Conservation (phyloP, 2,888 invertebrate genomes). For the Euproctis similis region DNA sequence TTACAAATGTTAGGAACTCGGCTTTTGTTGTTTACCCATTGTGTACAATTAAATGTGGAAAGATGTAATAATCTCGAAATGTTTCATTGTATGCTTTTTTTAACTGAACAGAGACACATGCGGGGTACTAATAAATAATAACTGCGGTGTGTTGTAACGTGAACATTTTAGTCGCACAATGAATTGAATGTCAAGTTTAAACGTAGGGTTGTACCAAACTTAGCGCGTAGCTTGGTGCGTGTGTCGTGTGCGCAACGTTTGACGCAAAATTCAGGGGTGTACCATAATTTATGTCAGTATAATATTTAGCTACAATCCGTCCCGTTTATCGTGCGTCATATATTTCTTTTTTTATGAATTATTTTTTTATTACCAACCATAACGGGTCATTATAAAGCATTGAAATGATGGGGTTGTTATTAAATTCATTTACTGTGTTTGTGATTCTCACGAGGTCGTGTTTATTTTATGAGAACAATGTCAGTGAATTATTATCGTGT, state of each 20-base stretch:
- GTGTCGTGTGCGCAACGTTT: constrained; percentile 51
- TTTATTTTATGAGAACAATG: constrained; percentile 29
- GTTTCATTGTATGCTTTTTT: constrained; percentile 68
- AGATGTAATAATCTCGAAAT: constrained; percentile 72
- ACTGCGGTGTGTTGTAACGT: constrained; percentile 35
- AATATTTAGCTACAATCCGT: constrained; percentile 69
- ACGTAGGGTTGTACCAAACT: constrained; percentile 63
- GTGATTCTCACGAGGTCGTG: constrained; percentile 62
- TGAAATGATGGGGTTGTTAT: constrained; percentile 52
- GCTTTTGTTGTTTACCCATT: constrained; percentile 68
- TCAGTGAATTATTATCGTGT: constrained; percentile 8
- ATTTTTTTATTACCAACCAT: constrained; percentile 62
- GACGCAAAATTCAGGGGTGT: constrained; percentile 70
- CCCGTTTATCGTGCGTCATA: constrained; percentile 57
- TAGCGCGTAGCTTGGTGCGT: constrained; percentile 61
- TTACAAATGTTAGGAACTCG: constrained; percentile 54
- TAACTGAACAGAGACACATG: constrained; percentile 57
- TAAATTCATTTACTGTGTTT: constrained; percentile 62
- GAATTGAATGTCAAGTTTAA: constrained; percentile 68
- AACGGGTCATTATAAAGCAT: constrained; percentile 64
- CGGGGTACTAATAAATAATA: constrained; percentile 68
- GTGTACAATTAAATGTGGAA: constrained; percentile 72
- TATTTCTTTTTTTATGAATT: constrained; percentile 61
- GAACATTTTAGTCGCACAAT: constrained; percentile 56
- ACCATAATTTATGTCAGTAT: constrained; percentile 71